Percentiles rank a stretch among this genome's conserved stretches.
Evolutionary conservation across 1,140 invertebrate species (phyloP).

Genomic region (Hyles vespertilio): DNA sequence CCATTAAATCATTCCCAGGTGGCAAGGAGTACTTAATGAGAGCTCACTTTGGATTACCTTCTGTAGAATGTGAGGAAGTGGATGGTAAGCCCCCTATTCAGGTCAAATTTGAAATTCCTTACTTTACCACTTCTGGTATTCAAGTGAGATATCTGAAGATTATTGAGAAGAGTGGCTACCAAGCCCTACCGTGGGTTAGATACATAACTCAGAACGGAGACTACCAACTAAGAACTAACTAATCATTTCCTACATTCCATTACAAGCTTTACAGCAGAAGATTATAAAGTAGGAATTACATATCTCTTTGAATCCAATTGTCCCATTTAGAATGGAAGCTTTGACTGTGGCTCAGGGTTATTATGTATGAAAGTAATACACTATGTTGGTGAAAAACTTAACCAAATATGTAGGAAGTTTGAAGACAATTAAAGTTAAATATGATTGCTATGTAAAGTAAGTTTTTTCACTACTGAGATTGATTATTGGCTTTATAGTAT

Average conservation of each 20-base stretch:
- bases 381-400: too few relatives aligned
- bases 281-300: not conserved
- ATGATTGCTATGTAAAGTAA: too few relatives aligned
- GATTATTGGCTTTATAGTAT: too few relatives aligned
- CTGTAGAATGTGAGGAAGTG: conserved; percentile 95
- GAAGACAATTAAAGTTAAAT: too few relatives aligned
- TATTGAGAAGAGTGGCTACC: conserved; percentile 99
- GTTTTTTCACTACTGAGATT: too few relatives aligned
- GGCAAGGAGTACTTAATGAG: conserved; percentile 99
- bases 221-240: conserved; percentile 98
- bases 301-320: not conserved
- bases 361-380: too few relatives aligned
- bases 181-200: conserved; percentile 98
- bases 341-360: too few relatives aligned
- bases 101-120: conserved; percentile 99
- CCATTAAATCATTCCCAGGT: conserved; percentile 99
- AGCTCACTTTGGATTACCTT: conserved; percentile 99
- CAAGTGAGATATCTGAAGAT: conserved; percentile 99
- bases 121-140: conserved; percentile 99
- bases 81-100: conserved; percentile 99
- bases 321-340: too few relatives aligned
- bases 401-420: too few relatives aligned
- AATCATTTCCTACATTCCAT: conserved; percentile 40
- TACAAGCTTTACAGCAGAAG: conserved; percentile 1
- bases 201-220: conserved; percentile 99